Evolutionary conservation across 2,113 vertebrate genomes (phyloP), one percentile per base, ranked within the genome.

Genomic region (Callithrix jacchus): DNA sequence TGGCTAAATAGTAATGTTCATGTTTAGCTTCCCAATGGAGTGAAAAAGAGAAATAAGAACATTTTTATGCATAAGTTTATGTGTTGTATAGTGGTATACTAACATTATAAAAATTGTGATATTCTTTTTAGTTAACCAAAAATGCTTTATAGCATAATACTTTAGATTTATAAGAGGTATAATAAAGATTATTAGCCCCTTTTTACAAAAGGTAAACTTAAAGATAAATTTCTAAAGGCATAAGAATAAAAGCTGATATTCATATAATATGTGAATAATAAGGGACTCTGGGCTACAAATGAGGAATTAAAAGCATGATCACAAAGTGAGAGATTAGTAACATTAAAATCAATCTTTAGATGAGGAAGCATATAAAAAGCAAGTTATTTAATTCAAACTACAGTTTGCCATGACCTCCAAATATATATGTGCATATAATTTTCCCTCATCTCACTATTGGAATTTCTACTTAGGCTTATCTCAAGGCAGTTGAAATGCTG

Each of bases 81-180:
- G 9, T 86, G 18, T 6, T 76, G 5, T 76, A 64, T 89, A 79
- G 58, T 40, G 3, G 89, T 88, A 80, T 92, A 58, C 6, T 82
- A 66, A 4, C 37, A 87, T 85, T 76, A 71, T 89, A 94, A 92
- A 89, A 92, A 64, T 81, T 61, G 12, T 73, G 66, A 35, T 16
- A 74, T 79, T 40, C 58, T 52, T 85, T 92, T 92, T 77, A 71
- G 18, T 89, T 96, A 89, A 52, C 56, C 47, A 86, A 96, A 95
- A 82, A 52, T 94, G 2, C 27, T 73, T 92, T 77, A 18, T 77
- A 49, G 20, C 88, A 16, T 86, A 94, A n/a, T 73, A 89, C 16
- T 71, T 90, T 68, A 87, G 14, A 58, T 66, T 74, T 76, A 35
- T 58, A 92, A 85, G 30, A 68, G 85, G 17, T 32, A 5, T 58